Evolutionary conservation across 2,113 vertebrate species (phyloP).

Genomic region (Grammomys surdaster): DNA sequence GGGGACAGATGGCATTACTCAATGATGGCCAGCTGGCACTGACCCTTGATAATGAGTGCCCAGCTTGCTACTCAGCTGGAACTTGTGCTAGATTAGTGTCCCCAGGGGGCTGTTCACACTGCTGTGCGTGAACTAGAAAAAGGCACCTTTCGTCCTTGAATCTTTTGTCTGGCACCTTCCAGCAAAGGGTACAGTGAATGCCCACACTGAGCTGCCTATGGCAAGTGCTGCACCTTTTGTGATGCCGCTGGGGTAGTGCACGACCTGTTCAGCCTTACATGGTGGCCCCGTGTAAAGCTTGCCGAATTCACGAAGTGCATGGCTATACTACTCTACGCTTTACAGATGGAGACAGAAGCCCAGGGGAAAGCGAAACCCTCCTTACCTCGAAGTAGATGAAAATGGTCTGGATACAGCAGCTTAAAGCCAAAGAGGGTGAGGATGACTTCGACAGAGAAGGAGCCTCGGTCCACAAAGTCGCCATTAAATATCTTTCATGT

Average conservation of each 20-base stretch:
- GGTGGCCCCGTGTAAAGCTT: fast-evolving
- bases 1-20: neutral
- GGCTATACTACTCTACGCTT: too few relatives aligned
- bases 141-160: neutral
- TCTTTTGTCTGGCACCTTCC: neutral
- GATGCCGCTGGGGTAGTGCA: fast-evolving
- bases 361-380: fast-evolving
- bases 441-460: conserved; percentile 96
- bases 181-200: too few relatives aligned
- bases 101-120: neutral
- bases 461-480: conserved; percentile 96
- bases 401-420: conserved; percentile 94
- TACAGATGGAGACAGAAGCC: neutral
- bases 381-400: conserved; percentile 94
- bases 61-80: neutral
- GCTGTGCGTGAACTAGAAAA: neutral
- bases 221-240: fast-evolving
- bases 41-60: neutral
- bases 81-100: too few relatives aligned
- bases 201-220: fast-evolving
- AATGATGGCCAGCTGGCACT: neutral
- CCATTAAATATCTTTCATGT: conserved; percentile 94
- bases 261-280: neutral
- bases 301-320: fast-evolving
- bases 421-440: conserved; percentile 97